A percentile compares a stretch with the other conserved stretches of the same genome.
These are phyloP conservation scores for Gobio gobio DNA, from an alignment of 2,113 vertebrate species.

Conservation along the genomic window DNA sequence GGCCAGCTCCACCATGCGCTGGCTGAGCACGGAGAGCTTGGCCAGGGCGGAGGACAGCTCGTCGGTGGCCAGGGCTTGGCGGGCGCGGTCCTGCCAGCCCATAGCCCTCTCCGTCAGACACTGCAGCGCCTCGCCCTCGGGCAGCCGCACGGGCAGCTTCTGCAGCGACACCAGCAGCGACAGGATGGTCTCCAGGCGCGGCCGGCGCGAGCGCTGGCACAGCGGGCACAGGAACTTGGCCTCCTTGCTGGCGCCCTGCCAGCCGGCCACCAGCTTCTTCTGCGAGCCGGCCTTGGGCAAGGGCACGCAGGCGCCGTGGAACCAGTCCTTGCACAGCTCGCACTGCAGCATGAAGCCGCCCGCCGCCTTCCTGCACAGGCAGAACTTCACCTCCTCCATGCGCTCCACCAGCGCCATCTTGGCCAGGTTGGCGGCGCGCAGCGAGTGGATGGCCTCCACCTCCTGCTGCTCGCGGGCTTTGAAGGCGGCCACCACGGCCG, in stretches of 20 bases:
- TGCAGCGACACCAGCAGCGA: conserved; percentile 94
- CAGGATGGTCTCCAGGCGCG: conserved; percentile 94
- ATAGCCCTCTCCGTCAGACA: conserved; percentile 96
- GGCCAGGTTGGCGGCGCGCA: conserved; percentile 91
- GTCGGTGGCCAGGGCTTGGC: conserved; percentile 91
- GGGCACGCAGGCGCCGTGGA: conserved; percentile 93
- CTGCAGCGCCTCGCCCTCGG: conserved; percentile 93
- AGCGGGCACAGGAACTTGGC: conserved; percentile 94
- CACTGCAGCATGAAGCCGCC: conserved; percentile 97
- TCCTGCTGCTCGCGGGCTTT: conserved; percentile 95
- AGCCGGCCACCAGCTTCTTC: conserved; percentile 87
- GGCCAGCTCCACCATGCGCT: conserved; percentile 98
- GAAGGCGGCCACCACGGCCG: conserved; percentile 91
- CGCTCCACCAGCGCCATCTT: conserved; percentile 98
- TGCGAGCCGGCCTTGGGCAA: conserved; percentile 90
- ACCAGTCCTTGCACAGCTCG: conserved; percentile 98
- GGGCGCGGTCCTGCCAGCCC: conserved; percentile 97
- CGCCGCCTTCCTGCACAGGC: conserved; percentile 91
- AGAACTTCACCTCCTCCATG: conserved; percentile 96
- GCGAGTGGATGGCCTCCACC: conserved; percentile 91
- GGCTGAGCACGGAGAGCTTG: conserved; percentile 95
- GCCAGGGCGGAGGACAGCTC: conserved; percentile 96
- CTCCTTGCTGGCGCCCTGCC: conserved; percentile 94
- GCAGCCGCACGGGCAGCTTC: conserved; percentile 93
- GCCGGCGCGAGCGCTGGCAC: conserved; percentile 93